Evolutionary conservation across 2,888 invertebrate genomes (phyloP).

Genomic region (Cephus pygmeus): DNA sequence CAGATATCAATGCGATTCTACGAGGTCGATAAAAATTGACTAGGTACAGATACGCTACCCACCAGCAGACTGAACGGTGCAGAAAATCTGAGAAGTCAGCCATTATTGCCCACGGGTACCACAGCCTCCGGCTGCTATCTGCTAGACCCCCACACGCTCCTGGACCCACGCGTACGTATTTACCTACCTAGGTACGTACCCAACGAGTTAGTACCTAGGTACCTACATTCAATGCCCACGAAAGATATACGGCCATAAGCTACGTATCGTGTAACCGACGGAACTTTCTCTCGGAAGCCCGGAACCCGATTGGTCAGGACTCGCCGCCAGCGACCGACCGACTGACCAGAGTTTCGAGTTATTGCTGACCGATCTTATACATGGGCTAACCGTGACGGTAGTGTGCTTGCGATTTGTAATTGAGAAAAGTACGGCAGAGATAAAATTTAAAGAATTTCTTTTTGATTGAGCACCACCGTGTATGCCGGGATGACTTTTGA

Average conservation of each 20-base stretch:
- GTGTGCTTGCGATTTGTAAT: background rate
- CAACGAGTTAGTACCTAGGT: background rate
- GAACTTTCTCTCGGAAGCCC: conserved; percentile 42
- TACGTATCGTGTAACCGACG: conserved; percentile 30
- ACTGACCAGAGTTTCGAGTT: conserved; percentile 22
- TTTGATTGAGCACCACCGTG: background rate
- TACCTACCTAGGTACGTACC: background rate
- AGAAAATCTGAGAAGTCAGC: conserved; percentile 53
- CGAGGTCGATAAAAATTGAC: background rate
- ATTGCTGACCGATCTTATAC: conserved; percentile 18
- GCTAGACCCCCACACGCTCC: background rate
- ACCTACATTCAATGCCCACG: background rate
- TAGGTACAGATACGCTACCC: background rate
- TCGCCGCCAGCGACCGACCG: conserved; percentile 20
- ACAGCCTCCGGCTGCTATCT: conserved; percentile 24
- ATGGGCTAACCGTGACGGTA: conserved; percentile 10
- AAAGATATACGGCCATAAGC: conserved; percentile 19
- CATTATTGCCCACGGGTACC: conserved; percentile 49
- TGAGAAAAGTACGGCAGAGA: background rate
- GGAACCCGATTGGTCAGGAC: conserved; percentile 31
- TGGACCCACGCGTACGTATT: conserved; percentile 9
- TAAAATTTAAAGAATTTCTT: background rate
- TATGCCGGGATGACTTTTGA: background rate
- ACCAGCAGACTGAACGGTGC: conserved; percentile 29
- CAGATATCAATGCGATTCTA: background rate